Evolutionary conservation across 2,113 vertebrate genomes (phyloP), one percentile per base, ranked within the genome.

Genomic region (Aegotheles bennettii): DNA sequence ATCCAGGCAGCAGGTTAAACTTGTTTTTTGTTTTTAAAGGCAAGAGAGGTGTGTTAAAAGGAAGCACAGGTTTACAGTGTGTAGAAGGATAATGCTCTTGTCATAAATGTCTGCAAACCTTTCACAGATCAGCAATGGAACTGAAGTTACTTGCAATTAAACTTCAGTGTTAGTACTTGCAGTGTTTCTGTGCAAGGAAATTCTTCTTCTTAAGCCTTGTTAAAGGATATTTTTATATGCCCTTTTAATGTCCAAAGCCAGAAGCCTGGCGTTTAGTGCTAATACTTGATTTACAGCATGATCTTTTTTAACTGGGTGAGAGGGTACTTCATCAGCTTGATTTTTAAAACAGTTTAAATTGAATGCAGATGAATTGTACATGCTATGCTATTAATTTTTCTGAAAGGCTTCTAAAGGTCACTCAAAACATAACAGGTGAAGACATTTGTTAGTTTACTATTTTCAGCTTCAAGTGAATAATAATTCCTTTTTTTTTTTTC

Each of bases 1-100:
- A 90, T 95, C 96, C 70, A n/a, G 75, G 93, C 73, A 90, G 75
- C 29, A 65, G 59, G 65, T 88, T 81, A 79, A 92, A 21, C 63
- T 88, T 70, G 14, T 0, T 43, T 45, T 28, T 86, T 86, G 47
- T 81, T 61, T 93, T 64, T 19, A 75, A 47, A 84, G 73, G 45
- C 84, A 25, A 38, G 42, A 56, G 81, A 93, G n/a, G 65, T 60
- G 64, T 53, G 60, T 15, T 76, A 47, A 61, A 56, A 88, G 73
- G 56, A 75, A 59, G 64, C 60, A 15, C 68, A 71, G n/a, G 61
- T 84, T 85, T 84, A 38, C 45, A 24, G 0, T 12, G n/a, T 63
- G 47, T n/a, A 65, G 40, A 70, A 80, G 75, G 83, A 43, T 25
- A 74, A 57, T 36, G 60, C 82, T 77, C 19, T 48, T 69, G 60